These are phyloP conservation scores for Drosophila rhopaloa DNA, from an alignment of 1,140 invertebrate genomes.

Conservation along the genomic window DNA sequence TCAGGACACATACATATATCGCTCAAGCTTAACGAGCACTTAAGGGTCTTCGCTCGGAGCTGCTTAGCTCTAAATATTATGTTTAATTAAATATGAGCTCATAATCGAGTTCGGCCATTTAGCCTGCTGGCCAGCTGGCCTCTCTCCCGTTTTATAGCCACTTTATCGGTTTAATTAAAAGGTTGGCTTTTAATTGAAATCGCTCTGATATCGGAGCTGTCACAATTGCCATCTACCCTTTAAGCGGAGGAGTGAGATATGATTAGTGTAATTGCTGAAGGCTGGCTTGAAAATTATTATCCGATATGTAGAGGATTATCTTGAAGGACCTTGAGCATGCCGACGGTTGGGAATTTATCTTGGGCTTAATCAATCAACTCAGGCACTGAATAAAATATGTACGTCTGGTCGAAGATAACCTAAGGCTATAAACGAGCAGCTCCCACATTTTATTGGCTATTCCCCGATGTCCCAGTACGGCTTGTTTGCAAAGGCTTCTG, in stretches of 20 bases:
- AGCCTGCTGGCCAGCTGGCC: conserved; percentile 8
- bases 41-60: conserved; percentile 50
- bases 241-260: conserved; percentile 3
- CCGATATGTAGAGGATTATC: conserved; percentile 39
- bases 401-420: conserved; percentile 19
- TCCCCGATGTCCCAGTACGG: conserved; percentile 36
- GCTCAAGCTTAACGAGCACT: conserved; percentile 69
- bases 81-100: conserved; percentile 70
- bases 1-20: conserved; percentile 9
- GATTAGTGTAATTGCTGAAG: conserved; percentile 44
- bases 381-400: conserved; percentile 42
- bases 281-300: conserved; percentile 31
- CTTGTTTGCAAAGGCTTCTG: conserved; percentile 26
- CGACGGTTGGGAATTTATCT: conserved; percentile 24
- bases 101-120: conserved; percentile 48
- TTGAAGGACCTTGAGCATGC: background rate
- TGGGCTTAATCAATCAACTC: conserved; percentile 35
- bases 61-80: conserved; percentile 46
- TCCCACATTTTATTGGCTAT: conserved; percentile 44
- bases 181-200: conserved; percentile 53
- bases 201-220: conserved; percentile 50
- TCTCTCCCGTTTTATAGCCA: conserved; percentile 43
- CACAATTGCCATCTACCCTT: conserved; percentile 39
- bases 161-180: conserved; percentile 76
- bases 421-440: conserved; percentile 22